A percentile compares a stretch with the other conserved stretches of the same genome.
Conservation (phyloP, 2,797 vertebrate genomes). For the Cirrhinus mrigala region DNA sequence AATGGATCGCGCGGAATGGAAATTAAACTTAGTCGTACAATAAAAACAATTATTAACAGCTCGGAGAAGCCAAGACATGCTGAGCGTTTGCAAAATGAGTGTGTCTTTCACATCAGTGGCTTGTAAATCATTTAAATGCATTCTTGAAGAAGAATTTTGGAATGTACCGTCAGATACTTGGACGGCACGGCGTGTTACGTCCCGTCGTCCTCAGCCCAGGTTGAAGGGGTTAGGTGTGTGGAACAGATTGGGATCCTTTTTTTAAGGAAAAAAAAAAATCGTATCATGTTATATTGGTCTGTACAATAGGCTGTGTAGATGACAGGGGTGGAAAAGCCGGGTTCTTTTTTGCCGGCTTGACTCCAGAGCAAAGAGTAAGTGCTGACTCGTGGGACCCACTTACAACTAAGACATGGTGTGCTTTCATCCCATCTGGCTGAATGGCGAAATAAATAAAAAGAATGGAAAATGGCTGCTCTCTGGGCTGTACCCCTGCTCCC, state of each 20-base stretch:
- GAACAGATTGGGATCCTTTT: conserved; percentile 53
- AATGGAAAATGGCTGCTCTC: conserved; percentile 82
- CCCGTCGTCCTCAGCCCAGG: conserved; percentile 43
- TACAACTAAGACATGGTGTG: conserved; percentile 73
- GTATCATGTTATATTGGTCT: conserved; percentile 59
- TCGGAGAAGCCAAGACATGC: conserved; percentile 13
- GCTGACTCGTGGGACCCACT: conserved; percentile 77
- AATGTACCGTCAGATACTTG: conserved; percentile 17
- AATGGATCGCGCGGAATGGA: background rate
- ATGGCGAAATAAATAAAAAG: conserved; percentile 85
- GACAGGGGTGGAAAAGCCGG: conserved; percentile 60
- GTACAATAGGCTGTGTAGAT: conserved; percentile 65
- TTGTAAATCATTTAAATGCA: conserved; percentile 36
- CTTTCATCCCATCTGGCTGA: conserved; percentile 76
- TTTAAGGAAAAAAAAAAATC: conserved; percentile 43
- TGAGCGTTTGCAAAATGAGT: conserved; percentile 20
- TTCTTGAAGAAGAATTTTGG: conserved; percentile 23
- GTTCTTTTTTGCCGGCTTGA: conserved; percentile 53
- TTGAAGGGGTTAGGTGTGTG: conserved; percentile 54
- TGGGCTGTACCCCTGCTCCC: conserved; percentile 81
- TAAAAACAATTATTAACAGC: conserved; percentile 29
- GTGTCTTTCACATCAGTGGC: conserved; percentile 37
- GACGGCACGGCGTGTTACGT: conserved; percentile 20
- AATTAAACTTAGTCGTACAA: conserved; percentile 10
- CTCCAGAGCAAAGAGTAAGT: conserved; percentile 68